phyloP scores from a whole-genome alignment of 1,140 invertebrate genomes.

The Prorops nasuta region DNA sequence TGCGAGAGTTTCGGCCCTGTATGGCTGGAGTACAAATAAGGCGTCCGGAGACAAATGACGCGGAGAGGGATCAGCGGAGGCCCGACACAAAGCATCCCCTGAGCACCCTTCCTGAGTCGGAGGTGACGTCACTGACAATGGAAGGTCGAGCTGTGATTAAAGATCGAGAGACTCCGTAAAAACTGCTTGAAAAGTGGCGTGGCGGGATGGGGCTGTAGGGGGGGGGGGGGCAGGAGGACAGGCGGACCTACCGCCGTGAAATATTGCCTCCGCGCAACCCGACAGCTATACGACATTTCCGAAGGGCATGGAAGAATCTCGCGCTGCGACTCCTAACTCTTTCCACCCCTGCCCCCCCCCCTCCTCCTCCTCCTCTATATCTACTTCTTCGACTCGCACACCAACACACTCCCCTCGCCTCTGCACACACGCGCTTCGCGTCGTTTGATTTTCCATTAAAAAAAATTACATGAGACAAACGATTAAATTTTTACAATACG shows the following conservation, averaged over 20 bases:
- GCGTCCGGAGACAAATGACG: conserved; percentile 47
- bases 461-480: too few relatives aligned
- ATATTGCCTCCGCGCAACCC: conserved; percentile 38
- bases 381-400: neutral
- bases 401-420: neutral
- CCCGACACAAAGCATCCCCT: conserved; percentile 46
- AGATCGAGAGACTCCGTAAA: conserved; percentile 53
- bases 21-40: conserved; percentile 48
- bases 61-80: conserved; percentile 43
- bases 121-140: conserved; percentile 55
- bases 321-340: neutral
- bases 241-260: conserved; percentile 31
- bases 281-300: conserved; percentile 53
- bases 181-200: conserved; percentile 48
- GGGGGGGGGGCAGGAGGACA: conserved; percentile 17
- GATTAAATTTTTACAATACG: too few relatives aligned
- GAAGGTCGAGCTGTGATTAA: conserved; percentile 56
- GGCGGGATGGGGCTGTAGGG: conserved; percentile 19
- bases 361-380: neutral
- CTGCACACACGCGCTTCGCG: neutral
- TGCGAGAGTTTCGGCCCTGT: too few relatives aligned
- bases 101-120: conserved; percentile 40
- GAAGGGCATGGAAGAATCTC: conserved; percentile 45
- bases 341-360: neutral
- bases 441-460: neutral